Evolutionary conservation across 2,113 vertebrate species (phyloP).

Genomic region (Pangasianodon hypophthalmus): DNA sequence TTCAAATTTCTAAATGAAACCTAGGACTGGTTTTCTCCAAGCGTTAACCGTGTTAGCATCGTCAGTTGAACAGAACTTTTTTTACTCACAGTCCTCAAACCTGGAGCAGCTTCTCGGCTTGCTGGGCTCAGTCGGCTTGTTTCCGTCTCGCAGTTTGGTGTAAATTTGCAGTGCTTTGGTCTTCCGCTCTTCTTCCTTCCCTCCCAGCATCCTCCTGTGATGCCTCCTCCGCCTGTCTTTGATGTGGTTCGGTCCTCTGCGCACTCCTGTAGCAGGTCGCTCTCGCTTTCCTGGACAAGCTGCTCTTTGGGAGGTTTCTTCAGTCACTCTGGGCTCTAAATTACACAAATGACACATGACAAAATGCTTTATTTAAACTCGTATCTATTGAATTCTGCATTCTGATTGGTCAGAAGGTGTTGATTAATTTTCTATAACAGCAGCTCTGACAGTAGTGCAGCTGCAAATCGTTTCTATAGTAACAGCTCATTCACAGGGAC

Average conservation of each 20-base stretch:
- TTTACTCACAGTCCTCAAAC: slow-evolving; percentile 72
- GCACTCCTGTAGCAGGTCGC: background rate
- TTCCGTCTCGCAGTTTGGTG: slow-evolving; percentile 65
- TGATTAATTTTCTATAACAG: background rate
- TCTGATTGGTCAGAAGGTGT: background rate
- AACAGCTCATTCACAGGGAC: background rate
- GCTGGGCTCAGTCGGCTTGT: slow-evolving; percentile 8
- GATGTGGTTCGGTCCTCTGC: background rate
- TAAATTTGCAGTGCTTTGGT: slow-evolving; percentile 63
- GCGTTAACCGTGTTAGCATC: background rate
- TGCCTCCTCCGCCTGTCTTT: slow-evolving; percentile 49
- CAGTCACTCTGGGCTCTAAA: background rate
- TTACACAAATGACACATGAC: background rate
- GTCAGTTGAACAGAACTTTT: background rate
- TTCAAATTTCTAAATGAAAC: background rate
- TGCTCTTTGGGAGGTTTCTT: background rate
- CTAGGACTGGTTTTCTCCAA: background rate
- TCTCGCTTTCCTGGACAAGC: background rate
- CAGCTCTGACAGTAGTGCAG: background rate
- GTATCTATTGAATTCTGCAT: background rate
- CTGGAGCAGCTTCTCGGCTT: slow-evolving; percentile 52
- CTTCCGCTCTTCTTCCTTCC: slow-evolving; percentile 60
- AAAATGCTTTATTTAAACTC: background rate
- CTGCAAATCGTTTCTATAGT: background rate
- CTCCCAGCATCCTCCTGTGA: background rate